Evolutionary conservation across 2,113 vertebrate genomes (phyloP).

Genomic region (Xiphophorus maculatus): DNA sequence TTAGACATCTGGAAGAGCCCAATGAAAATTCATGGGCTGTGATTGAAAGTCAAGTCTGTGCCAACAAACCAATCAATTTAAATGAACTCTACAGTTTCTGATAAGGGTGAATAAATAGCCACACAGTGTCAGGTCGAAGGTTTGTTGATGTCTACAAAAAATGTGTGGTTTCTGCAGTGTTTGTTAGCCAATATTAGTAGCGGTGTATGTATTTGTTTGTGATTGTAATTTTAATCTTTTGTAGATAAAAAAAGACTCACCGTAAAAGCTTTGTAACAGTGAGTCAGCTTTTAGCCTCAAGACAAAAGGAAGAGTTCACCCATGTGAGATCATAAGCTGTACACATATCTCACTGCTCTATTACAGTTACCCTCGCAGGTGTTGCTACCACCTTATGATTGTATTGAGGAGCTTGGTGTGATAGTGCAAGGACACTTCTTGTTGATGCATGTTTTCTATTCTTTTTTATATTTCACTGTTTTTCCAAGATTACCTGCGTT

Average conservation of each 20-base stretch:
- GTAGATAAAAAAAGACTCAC: background rate
- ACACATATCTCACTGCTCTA: slow-evolving; percentile 6
- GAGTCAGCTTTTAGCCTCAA: slow-evolving; percentile 35
- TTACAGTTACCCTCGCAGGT: slow-evolving; percentile 24
- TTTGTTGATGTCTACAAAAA: too few species aligned
- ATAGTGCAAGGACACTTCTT: background rate
- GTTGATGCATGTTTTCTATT: background rate
- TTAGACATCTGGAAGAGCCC: background rate
- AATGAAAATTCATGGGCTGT: background rate
- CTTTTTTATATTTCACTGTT: background rate
- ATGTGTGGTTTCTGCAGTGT: too few species aligned
- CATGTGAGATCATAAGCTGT: slow-evolving; percentile 28
- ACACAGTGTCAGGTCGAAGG: too few species aligned
- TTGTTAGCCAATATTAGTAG: too few species aligned
- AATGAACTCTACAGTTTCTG: too few species aligned
- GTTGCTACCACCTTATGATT: slow-evolving; percentile 15
- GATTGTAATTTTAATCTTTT: too few species aligned
- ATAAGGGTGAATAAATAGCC: too few species aligned
- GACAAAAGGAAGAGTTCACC: slow-evolving; percentile 35
- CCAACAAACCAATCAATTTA: too few species aligned
- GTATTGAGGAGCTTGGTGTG: slow-evolving; percentile 5
- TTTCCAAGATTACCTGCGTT: background rate
- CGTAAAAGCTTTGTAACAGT: slow-evolving; percentile 4
- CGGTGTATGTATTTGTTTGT: too few species aligned
- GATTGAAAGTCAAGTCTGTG: background rate